Base-by-base conservation (phyloP, 2,888 invertebrate genomes). In the Drosophila neonasuta region DNA sequence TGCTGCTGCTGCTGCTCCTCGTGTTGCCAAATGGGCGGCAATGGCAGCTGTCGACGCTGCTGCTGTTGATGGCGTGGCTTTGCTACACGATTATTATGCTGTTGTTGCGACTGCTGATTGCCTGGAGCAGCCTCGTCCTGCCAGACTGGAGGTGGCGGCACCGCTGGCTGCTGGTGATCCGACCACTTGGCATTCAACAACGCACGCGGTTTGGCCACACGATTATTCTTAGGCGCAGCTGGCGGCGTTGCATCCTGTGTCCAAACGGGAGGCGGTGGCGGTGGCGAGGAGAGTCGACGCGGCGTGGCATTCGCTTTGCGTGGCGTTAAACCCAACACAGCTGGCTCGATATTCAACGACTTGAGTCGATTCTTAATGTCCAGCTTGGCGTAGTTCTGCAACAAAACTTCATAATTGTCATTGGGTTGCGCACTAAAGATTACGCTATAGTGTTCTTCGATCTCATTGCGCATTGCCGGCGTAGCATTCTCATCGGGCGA, bases 371-470 rank as follows among this genome's bases (percentile, higher is more conserved):
- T 89, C 65, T 87, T 88, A 0, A 67, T 52, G 29, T 79, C 71
- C 58, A 89, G 13, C 8, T 74, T 74, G 3, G 63, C 73, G 63
- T 90, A 91, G 29, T 64, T 71, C 3, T 82, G 65, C 8, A 91
- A 71, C 30, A 91, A 54, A 1, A 86, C 64, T 0, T 80, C 71
- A 54, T 91, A 91, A 34, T 91, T 88, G 2, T 84, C 71, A 73
- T 91, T 89, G 2, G 89, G 80, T 68, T 81, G 74, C 1, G 92
- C 80, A 0, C 92, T 91, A 74, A 94, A 94, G 76, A 94, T 92
- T 49, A 90, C 83, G 51, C 91, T 91, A 82, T 92, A 93, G 78
- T 93, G 92, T 52, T 91, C 84, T 34, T 92, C 92, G 34, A 94
- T 92, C 77, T 92, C 91, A 15, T 90, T 89, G 2, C 93, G 92